Conservation (phyloP, 2,113 vertebrate species). For the Burhinus bistriatus region DNA sequence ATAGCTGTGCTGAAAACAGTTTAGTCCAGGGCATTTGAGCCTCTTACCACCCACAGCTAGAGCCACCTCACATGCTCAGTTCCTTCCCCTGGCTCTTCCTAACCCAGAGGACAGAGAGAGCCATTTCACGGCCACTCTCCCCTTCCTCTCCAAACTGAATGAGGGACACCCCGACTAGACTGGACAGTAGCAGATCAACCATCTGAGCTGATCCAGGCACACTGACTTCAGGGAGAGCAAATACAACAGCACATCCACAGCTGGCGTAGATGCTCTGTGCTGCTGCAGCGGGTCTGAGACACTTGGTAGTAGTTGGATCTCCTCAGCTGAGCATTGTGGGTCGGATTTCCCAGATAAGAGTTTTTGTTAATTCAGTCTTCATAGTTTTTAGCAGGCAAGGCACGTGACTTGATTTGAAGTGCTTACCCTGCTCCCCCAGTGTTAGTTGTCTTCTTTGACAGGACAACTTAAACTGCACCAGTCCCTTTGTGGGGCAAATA, state of each 20-base stretch:
- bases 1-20: neutral
- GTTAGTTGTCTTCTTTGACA: neutral
- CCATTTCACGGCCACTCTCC: neutral
- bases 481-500: neutral
- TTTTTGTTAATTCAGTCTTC: neutral
- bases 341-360: neutral
- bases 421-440: neutral
- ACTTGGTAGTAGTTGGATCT: neutral
- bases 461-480: neutral
- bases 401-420: neutral
- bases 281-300: neutral
- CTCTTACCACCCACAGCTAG: neutral
- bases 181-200: neutral
- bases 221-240: neutral
- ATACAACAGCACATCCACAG: neutral
- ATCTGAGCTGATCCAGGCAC: neutral
- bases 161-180: accelerated
- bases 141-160: neutral
- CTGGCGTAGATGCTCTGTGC: neutral
- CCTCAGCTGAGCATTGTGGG: neutral
- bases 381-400: neutral
- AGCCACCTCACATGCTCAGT: neutral
- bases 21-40: neutral
- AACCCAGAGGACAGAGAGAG: neutral
- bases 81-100: neutral